Evolutionary conservation across 2,797 vertebrate species (phyloP).

Genomic region (Prunella strophiata): DNA sequence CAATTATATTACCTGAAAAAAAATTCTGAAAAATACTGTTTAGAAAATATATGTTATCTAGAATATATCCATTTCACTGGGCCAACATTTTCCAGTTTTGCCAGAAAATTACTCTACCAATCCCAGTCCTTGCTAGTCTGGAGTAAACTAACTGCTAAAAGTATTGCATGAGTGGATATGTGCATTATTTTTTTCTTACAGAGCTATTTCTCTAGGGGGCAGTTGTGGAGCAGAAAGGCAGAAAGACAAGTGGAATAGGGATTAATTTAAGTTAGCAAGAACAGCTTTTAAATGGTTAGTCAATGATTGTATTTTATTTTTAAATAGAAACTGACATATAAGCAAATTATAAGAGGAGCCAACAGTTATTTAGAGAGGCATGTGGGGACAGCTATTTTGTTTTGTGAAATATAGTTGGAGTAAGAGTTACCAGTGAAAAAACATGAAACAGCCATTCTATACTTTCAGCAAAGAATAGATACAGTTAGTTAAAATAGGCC

Average conservation of each 20-base stretch:
- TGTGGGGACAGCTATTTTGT: not conserved
- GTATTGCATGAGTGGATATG: not conserved
- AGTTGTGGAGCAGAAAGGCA: conserved; percentile 51
- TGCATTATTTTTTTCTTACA: conserved; percentile 8
- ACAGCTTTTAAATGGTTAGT: conserved; percentile 56
- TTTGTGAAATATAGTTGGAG: not conserved
- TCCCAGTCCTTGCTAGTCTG: not conserved
- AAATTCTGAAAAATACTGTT: not conserved
- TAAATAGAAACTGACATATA: conserved; percentile 36
- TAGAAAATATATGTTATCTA: not conserved
- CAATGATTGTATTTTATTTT: conserved; percentile 55
- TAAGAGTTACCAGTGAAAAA: not conserved
- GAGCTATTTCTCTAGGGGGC: conserved; percentile 32
- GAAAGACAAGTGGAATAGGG: conserved; percentile 41
- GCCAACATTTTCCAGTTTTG: not conserved
- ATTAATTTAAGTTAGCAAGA: conserved; percentile 50
- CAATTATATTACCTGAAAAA: not conserved
- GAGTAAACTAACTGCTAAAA: not conserved
- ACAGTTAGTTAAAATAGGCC: not conserved
- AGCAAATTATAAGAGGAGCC: conserved; percentile 28
- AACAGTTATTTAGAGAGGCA: not conserved
- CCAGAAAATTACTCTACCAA: not conserved
- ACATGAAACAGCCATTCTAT: not conserved
- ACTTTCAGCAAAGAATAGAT: not conserved
- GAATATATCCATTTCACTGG: not conserved